These are phyloP conservation scores for Amphiprion ocellaris DNA, from an alignment of 2,113 vertebrate genomes.

Conservation along the genomic window DNA sequence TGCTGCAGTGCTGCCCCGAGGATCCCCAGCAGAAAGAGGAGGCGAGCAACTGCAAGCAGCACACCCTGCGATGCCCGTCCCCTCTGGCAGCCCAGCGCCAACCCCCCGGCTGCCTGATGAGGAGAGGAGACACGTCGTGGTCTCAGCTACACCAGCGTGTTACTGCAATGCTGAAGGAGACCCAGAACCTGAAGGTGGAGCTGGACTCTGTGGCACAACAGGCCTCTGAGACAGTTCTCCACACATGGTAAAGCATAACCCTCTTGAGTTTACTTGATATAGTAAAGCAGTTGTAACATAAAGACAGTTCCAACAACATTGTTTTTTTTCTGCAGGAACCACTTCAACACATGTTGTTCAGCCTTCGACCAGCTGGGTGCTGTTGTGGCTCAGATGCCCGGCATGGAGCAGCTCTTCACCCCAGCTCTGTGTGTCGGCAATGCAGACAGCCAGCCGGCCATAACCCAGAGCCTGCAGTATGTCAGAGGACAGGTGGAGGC, in stretches of 20 bases:
- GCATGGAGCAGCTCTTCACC: conserved; percentile 87
- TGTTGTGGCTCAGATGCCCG: conserved; percentile 84
- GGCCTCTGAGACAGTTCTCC: conserved; percentile 82
- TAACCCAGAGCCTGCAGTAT: conserved; percentile 87
- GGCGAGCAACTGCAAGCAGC: conserved; percentile 44
- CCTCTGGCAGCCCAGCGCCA: conserved; percentile 86
- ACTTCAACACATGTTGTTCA: conserved; percentile 88
- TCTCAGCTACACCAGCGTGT: conserved; percentile 76
- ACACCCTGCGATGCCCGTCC: conserved; percentile 85
- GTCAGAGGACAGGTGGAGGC: conserved; percentile 86
- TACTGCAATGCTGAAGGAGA: conserved; percentile 75
- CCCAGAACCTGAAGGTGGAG: conserved; percentile 82
- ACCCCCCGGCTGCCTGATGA: conserved; percentile 88
- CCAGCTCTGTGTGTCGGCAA: conserved; percentile 68
- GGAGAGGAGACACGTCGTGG: conserved; percentile 87
- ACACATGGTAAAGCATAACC: conserved; percentile 87
- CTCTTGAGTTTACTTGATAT: not conserved
- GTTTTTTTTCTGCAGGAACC: conserved; percentile 84
- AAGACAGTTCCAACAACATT: no score
- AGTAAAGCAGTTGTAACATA: no score
- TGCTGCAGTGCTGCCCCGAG: conserved; percentile 92
- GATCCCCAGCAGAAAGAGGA: conserved; percentile 69
- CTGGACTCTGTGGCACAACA: conserved; percentile 84
- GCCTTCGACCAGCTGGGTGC: conserved; percentile 85
- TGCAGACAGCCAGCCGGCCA: conserved; percentile 74